phyloP scores from a whole-genome alignment of 1,140 invertebrate genomes.

The Drosophila pruinosa region DNA sequence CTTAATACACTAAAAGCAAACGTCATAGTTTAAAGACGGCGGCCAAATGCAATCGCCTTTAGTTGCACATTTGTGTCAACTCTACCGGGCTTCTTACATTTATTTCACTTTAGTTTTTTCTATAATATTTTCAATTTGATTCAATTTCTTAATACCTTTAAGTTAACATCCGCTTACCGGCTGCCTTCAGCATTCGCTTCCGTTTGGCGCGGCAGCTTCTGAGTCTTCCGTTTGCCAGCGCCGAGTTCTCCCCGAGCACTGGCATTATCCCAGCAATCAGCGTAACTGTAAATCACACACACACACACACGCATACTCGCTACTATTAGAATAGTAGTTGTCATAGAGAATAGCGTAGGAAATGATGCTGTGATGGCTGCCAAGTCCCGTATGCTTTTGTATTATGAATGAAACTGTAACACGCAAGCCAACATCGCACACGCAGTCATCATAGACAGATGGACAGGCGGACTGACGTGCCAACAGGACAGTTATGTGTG shows the following conservation, averaged over 20 bases:
- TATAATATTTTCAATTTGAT: constrained; percentile 77
- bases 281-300: constrained; percentile 75
- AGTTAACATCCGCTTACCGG: constrained; percentile 77
- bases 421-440: constrained; percentile 67
- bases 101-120: constrained; percentile 2
- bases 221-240: constrained; percentile 7
- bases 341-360: constrained; percentile 62
- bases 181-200: constrained; percentile 41
- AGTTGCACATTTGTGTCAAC: constrained; percentile 13
- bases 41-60: constrained; percentile 60
- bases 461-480: background rate
- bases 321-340: constrained; percentile 33
- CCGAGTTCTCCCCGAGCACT: constrained; percentile 36
- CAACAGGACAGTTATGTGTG: constrained; percentile 9
- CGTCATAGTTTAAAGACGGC: constrained; percentile 73
- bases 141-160: constrained; percentile 81
- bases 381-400: constrained; percentile 70
- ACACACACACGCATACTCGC: constrained; percentile 12
- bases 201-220: constrained; percentile 8
- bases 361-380: constrained; percentile 70
- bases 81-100: background rate
- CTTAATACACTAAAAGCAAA: constrained; percentile 78
- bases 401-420: constrained; percentile 77
- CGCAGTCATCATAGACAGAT: constrained; percentile 32
- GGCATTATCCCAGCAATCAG: constrained; percentile 77